Evolutionary conservation across 2,888 invertebrate species (phyloP).

Genomic region (Mesorhabditis spiculigera): DNA sequence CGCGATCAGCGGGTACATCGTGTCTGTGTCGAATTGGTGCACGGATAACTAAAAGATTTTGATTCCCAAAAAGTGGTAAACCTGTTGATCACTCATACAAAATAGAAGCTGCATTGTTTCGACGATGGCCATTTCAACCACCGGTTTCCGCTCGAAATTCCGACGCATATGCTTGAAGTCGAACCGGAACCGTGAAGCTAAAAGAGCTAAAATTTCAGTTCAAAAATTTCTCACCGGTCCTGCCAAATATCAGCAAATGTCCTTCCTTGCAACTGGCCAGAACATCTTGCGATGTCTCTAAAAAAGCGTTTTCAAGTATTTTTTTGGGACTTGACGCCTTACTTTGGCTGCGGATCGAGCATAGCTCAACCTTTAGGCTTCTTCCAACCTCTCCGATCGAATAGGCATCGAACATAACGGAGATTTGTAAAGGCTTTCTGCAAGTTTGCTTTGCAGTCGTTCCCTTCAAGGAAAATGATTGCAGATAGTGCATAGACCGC

Average conservation of each 20-base stretch:
- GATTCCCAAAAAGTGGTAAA: slow-evolving; percentile 24
- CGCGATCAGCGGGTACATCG: slow-evolving; percentile 20
- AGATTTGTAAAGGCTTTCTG: not conserved
- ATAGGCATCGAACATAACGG: slow-evolving; percentile 51
- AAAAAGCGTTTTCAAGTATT: slow-evolving; percentile 7
- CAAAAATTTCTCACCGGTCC: not conserved
- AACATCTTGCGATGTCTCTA: slow-evolving; percentile 30
- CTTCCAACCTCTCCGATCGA: slow-evolving; percentile 42
- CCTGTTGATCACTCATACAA: slow-evolving; percentile 41
- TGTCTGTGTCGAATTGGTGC: not conserved
- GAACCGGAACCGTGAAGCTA: slow-evolving; percentile 17
- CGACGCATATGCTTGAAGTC: slow-evolving; percentile 23
- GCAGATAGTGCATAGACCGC: too few species aligned
- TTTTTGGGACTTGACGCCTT: not conserved
- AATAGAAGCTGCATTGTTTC: slow-evolving; percentile 43
- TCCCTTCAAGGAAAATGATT: too few species aligned
- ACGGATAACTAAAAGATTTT: slow-evolving; percentile 4
- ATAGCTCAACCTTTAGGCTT: slow-evolving; percentile 40
- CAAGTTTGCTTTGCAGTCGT: too few species aligned
- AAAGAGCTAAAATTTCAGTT: not conserved
- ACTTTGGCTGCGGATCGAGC: slow-evolving; percentile 34
- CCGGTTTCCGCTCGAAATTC: slow-evolving; percentile 40
- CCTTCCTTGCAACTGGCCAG: slow-evolving; percentile 31
- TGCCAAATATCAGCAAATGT: slow-evolving; percentile 24
- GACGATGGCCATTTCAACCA: slow-evolving; percentile 39